phyloP scores from a whole-genome alignment of 2,113 vertebrate species.

The Naja naja region DNA sequence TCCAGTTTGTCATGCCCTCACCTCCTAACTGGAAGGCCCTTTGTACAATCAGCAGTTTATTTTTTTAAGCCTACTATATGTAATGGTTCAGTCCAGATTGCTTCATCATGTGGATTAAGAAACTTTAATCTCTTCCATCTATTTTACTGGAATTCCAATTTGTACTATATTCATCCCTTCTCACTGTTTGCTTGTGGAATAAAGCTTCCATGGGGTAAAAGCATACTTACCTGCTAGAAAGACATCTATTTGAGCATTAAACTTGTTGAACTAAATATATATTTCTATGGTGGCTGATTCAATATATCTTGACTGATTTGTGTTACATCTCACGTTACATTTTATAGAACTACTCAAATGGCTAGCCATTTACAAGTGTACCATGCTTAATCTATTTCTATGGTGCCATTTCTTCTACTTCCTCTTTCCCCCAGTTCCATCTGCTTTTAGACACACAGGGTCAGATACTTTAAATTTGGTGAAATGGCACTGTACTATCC shows the following conservation, averaged over 20 bases:
- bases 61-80: neutral
- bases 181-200: neutral
- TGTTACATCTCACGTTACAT: neutral
- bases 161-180: neutral
- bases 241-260: neutral
- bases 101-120: neutral
- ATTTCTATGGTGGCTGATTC: neutral
- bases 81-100: neutral
- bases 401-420: neutral
- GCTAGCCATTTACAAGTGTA: neutral
- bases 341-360: neutral
- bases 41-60: neutral
- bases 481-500: slow-evolving; percentile 8
- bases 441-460: neutral
- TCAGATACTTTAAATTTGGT: neutral
- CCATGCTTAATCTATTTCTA: neutral
- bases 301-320: neutral
- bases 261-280: neutral
- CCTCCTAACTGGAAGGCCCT: neutral
- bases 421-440: neutral
- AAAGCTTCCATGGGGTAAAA: neutral
- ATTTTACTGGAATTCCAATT: neutral
- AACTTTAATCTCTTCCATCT: neutral
- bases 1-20: neutral
- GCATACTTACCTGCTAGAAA: neutral